A percentile compares a stretch with the other conserved stretches of the same genome.
Conservation (phyloP, 2,797 vertebrate genomes). For the Sebastiscus albofasciatus region DNA sequence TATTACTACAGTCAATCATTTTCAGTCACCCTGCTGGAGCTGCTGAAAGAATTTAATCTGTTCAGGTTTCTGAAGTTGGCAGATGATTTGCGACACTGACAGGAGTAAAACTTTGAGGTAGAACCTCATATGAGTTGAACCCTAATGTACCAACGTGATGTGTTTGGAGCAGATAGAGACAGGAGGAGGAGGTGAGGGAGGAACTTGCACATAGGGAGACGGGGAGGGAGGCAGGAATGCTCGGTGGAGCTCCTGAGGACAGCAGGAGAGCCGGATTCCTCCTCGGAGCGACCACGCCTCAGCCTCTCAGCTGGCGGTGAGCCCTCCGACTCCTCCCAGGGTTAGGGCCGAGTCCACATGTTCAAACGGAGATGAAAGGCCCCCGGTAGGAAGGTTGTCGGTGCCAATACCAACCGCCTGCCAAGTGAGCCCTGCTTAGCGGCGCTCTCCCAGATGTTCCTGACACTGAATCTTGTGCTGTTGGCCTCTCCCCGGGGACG, state of each 20-base stretch:
- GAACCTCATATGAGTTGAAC: neutral
- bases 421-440: conserved; percentile 62
- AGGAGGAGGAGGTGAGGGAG: neutral
- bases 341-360: conserved; percentile 71
- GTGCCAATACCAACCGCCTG: conserved; percentile 71
- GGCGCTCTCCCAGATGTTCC: conserved; percentile 70
- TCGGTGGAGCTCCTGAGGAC: conserved; percentile 52
- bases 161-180: neutral
- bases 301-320: conserved; percentile 52
- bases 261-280: conserved; percentile 64
- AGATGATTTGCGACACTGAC: neutral
- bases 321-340: conserved; percentile 67
- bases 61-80: neutral
- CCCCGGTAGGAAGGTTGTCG: conserved; percentile 63
- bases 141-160: neutral
- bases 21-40: neutral
- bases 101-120: neutral
- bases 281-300: conserved; percentile 59
- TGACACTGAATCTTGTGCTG: conserved; percentile 41
- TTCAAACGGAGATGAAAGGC: conserved; percentile 79
- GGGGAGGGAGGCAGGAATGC: conserved; percentile 47
- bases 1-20: neutral
- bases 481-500: conserved; percentile 23
- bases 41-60: neutral
- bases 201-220: neutral